Conservation (phyloP, 2,888 invertebrate genomes). For the Pteria penguin region DNA sequence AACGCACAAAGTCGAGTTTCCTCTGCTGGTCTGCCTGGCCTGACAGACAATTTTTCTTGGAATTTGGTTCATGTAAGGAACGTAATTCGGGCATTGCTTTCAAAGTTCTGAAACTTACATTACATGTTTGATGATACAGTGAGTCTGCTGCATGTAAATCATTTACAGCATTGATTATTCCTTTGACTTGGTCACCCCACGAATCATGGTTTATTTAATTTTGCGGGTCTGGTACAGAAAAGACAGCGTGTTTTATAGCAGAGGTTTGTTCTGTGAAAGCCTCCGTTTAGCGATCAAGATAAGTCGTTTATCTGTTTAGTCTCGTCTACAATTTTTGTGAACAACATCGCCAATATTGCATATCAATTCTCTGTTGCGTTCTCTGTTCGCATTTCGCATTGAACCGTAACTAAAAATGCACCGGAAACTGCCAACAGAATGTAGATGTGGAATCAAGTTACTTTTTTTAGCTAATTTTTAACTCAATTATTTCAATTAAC, state of each 20-base stretch:
- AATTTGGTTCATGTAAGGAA: not conserved
- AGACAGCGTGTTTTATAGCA: not conserved
- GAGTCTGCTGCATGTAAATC: conserved; percentile 57
- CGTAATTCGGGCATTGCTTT: conserved; percentile 8
- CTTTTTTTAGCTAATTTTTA: too few species aligned
- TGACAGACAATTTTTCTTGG: not conserved
- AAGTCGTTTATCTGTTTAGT: conserved; percentile 4
- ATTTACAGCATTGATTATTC: conserved; percentile 29
- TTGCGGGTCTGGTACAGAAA: not conserved
- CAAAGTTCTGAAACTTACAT: conserved; percentile 46
- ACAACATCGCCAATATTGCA: conserved; percentile 1
- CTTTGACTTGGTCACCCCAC: conserved; percentile 14
- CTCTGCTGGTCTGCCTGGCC: not conserved
- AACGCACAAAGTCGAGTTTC: conserved; percentile 25
- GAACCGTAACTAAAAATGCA: too few species aligned
- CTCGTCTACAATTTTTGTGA: not conserved
- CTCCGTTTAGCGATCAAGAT: not conserved
- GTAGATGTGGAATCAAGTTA: too few species aligned
- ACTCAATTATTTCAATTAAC: too few species aligned
- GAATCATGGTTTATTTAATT: not conserved
- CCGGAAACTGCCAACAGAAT: too few species aligned
- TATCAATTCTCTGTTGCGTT: not conserved
- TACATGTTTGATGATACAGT: conserved; percentile 52
- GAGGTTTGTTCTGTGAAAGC: not conserved
- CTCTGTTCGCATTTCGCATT: not conserved